A percentile compares a stretch with the other conserved stretches of the same genome.
Conservation (phyloP, 2,888 invertebrate genomes). For the Uropetala carovei region DNA sequence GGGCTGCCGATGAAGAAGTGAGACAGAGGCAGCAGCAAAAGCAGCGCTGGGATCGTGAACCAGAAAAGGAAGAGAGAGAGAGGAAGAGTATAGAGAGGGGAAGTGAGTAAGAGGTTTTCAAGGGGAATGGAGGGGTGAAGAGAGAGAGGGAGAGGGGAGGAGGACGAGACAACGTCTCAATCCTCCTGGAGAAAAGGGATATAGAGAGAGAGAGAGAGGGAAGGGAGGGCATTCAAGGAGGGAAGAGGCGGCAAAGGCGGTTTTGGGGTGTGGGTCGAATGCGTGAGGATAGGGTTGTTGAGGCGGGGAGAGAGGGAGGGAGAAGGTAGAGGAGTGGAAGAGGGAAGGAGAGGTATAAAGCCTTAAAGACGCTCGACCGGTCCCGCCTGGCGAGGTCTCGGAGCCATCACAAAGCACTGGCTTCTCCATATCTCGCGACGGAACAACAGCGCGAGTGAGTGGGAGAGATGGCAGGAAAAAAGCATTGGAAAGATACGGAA, state of each 20-base stretch:
- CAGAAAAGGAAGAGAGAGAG: background rate
- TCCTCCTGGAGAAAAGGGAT: conserved; percentile 13
- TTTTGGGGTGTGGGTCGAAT: background rate
- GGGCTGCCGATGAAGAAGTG: background rate
- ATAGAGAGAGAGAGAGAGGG: background rate
- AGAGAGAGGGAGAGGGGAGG: background rate
- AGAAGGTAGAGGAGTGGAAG: background rate
- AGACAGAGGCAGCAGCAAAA: background rate
- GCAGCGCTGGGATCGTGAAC: background rate
- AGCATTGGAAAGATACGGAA: no score
- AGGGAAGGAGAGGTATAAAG: conserved; percentile 14
- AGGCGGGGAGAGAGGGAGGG: background rate
- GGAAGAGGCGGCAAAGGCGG: no score
- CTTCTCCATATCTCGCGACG: conserved; percentile 35
- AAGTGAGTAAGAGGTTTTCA: conserved; percentile 18
- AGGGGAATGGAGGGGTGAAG: background rate
- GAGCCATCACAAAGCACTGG: background rate
- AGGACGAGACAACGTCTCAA: conserved; percentile 44
- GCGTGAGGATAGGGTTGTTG: background rate
- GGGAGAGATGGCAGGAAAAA: background rate
- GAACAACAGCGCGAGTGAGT: conserved; percentile 20
- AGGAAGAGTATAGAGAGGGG: background rate
- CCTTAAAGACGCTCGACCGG: conserved; percentile 55
- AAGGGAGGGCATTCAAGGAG: background rate
- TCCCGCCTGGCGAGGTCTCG: conserved; percentile 40